Percentiles rank a stretch among this genome's conserved stretches.
These are phyloP conservation scores for Nymphalis io DNA, from an alignment of 1,140 invertebrate genomes.

Conservation along the genomic window DNA sequence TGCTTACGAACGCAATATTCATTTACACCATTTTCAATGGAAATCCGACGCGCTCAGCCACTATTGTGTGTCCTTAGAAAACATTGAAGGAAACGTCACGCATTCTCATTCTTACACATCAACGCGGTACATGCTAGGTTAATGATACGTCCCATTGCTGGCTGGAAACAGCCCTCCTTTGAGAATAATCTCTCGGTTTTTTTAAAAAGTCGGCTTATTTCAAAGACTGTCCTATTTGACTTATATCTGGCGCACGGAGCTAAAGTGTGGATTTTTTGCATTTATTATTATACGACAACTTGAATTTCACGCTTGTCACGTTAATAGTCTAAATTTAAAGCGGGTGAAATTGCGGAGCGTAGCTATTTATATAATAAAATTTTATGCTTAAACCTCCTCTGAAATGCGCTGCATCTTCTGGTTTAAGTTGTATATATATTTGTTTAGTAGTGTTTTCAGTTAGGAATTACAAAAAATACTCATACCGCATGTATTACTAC, in stretches of 20 bases:
- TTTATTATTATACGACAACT: no score
- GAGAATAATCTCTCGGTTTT: conserved; percentile 16
- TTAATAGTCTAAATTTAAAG: no score
- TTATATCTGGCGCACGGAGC: neutral
- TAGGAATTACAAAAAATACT: no score
- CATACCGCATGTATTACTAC: no score
- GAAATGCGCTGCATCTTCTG: no score
- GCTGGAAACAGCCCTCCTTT: conserved; percentile 22
- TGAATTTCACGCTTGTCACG: no score
- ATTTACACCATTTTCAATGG: conserved; percentile 20
- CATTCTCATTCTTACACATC: conserved; percentile 13
- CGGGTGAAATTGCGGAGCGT: no score
- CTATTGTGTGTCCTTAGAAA: conserved; percentile 18
- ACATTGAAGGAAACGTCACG: conserved; percentile 16
- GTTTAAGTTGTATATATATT: no score
- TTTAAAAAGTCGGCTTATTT: conserved; percentile 25
- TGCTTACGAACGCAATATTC: conserved; percentile 6
- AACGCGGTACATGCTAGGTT: conserved; percentile 15
- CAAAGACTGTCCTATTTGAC: conserved; percentile 22
- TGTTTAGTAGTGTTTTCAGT: no score
- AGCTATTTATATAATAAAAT: no score
- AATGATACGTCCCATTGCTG: conserved; percentile 25
- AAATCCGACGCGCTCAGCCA: neutral
- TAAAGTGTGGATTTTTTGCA: neutral
- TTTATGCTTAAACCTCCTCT: no score